Evolutionary conservation across 1,140 invertebrate species (phyloP).

Genomic region (Eubasilissa regina): DNA sequence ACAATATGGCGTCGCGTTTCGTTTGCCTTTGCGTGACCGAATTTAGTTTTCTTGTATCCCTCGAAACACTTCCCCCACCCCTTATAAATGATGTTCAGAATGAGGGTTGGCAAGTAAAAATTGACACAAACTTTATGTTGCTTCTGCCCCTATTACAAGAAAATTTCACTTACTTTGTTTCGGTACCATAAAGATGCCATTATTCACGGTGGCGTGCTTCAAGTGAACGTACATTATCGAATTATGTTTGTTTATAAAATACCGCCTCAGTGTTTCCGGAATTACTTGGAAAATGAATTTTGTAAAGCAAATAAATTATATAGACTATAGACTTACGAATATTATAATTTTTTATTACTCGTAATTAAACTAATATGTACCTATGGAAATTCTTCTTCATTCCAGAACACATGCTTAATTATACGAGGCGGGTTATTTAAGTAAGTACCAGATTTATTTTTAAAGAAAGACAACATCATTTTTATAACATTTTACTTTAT

Average conservation of each 20-base stretch:
- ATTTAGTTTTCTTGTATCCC: background rate
- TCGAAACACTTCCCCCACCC: background rate
- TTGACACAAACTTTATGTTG: conserved; percentile 9
- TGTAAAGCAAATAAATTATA: no score
- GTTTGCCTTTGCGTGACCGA: conserved; percentile 5
- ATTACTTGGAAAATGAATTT: no score
- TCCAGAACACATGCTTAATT: no score
- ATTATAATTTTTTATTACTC: no score
- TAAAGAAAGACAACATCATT: no score
- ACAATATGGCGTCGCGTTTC: conserved; percentile 1
- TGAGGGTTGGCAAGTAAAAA: conserved; percentile 29
- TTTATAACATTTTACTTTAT: no score
- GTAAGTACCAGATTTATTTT: no score
- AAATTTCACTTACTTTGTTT: conserved; percentile 35
- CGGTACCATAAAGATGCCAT: background rate
- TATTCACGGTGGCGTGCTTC: conserved; percentile 6
- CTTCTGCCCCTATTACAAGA: conserved; percentile 5
- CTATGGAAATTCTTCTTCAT: no score
- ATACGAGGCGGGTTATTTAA: no score
- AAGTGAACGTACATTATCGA: conserved; percentile 14
- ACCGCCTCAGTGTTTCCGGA: no score
- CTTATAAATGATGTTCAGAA: background rate
- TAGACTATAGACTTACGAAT: no score
- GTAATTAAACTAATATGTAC: no score
- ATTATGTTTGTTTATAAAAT: conserved; percentile 5